These are phyloP conservation scores for Pangasius krempfi DNA, from an alignment of 2,797 vertebrate species.

Conservation along the genomic window DNA sequence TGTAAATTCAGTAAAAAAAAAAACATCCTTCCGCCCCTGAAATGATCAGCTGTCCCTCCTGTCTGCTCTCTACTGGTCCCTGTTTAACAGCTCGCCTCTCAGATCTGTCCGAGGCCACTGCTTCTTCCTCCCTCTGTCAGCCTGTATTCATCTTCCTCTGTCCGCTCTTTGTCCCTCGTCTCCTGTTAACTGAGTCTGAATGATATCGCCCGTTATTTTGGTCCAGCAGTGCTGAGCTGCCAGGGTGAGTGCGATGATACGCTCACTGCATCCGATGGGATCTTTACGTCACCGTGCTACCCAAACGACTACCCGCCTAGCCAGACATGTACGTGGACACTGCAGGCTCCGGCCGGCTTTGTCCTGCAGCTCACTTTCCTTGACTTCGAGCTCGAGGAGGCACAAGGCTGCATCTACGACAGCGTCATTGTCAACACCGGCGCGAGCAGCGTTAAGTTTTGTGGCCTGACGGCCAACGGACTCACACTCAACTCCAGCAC, in stretches of 20 bases:
- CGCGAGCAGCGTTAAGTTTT: constrained; percentile 78
- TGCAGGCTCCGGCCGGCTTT: constrained; percentile 88
- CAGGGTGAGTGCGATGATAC: constrained; percentile 78
- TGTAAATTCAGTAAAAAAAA: background rate
- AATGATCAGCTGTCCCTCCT: constrained; percentile 52
- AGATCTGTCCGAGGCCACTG: constrained; percentile 10
- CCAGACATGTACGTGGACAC: constrained; percentile 84
- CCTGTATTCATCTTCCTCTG: background rate
- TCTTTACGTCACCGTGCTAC: constrained; percentile 90
- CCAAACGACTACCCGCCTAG: constrained; percentile 87
- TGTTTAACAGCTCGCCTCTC: constrained; percentile 37
- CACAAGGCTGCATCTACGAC: constrained; percentile 91
- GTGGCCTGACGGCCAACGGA: constrained; percentile 90
- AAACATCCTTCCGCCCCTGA: background rate
- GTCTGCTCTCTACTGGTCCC: constrained; percentile 38
- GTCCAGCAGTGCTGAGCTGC: constrained; percentile 79
- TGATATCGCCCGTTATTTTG: constrained; percentile 52
- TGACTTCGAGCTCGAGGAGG: constrained; percentile 96
- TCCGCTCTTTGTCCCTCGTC: background rate
- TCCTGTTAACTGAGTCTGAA: background rate
- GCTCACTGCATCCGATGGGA: constrained; percentile 79
- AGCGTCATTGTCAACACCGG: constrained; percentile 83
- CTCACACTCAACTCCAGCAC: constrained; percentile 91
- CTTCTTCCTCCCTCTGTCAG: background rate
- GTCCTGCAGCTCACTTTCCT: constrained; percentile 91